Conservation (phyloP, 2,888 invertebrate species). For the Athripsodes cinereus region DNA sequence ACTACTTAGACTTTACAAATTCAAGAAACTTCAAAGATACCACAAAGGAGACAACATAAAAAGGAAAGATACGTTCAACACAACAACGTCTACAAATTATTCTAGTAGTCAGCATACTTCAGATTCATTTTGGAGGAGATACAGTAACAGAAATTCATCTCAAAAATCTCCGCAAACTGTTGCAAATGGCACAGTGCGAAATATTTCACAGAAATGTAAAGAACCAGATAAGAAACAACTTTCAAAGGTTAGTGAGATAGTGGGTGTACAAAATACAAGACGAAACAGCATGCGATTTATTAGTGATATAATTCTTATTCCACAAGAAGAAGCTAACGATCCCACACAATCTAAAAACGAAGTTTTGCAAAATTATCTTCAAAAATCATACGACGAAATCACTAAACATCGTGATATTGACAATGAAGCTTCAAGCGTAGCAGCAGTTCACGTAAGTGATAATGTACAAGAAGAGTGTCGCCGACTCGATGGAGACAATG, state of each 20-base stretch:
- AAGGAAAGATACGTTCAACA: constrained; percentile 60
- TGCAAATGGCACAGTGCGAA: constrained; percentile 17
- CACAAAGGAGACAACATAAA: constrained; percentile 48
- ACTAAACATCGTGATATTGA: not conserved
- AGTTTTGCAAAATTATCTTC: constrained; percentile 20
- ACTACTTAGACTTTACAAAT: constrained; percentile 39
- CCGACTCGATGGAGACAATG: not conserved
- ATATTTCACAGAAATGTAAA: constrained; percentile 8
- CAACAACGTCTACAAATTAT: constrained; percentile 57
- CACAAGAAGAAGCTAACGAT: constrained; percentile 18
- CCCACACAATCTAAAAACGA: constrained; percentile 4
- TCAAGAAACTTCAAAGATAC: constrained; percentile 40
- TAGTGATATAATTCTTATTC: constrained; percentile 23
- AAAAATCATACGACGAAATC: constrained; percentile 14
- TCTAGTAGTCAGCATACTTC: constrained; percentile 54
- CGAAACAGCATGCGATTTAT: constrained; percentile 43
- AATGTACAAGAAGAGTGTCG: not conserved
- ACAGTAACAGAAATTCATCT: constrained; percentile 50
- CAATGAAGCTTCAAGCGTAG: not conserved
- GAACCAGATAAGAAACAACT: constrained; percentile 10
- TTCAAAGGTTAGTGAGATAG: constrained; percentile 39
- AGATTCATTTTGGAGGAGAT: constrained; percentile 58
- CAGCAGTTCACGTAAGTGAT: not conserved
- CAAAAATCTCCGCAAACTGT: constrained; percentile 25
- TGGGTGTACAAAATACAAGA: constrained; percentile 44